Percentiles rank a stretch among this genome's conserved stretches.
phyloP scores from a whole-genome alignment of 1,140 invertebrate genomes.

The Oscheius sp. region DNA sequence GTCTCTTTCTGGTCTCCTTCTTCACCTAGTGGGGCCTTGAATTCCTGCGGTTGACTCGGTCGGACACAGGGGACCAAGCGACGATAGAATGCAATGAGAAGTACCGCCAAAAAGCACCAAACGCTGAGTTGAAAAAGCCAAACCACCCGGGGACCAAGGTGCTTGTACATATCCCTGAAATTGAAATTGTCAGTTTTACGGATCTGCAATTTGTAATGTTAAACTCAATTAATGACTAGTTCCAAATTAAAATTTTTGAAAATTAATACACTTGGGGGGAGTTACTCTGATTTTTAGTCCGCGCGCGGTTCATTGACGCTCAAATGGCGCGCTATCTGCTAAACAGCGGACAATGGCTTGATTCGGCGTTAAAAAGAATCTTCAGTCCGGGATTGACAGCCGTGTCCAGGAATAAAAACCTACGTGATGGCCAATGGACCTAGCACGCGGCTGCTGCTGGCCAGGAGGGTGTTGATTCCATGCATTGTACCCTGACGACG shows the following conservation, averaged over 20 bases:
- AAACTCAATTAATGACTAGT: not conserved
- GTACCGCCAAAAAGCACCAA: not conserved
- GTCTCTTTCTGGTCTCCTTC: no score
- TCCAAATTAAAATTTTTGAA: not conserved
- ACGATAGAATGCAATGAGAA: not conserved
- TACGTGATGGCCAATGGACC: conserved; percentile 5
- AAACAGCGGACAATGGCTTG: not conserved
- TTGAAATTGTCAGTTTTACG: no score
- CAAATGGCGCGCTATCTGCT: not conserved
- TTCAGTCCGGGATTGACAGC: not conserved
- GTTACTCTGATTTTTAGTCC: not conserved
- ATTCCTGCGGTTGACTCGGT: not conserved
- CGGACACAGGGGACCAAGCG: not conserved
- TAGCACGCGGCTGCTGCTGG: not conserved
- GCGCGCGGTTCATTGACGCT: not conserved
- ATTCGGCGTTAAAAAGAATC: not conserved
- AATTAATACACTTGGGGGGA: not conserved
- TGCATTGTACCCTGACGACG: conserved; percentile 7
- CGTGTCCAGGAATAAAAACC: not conserved
- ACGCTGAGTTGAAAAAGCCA: not conserved
- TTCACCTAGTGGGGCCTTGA: not conserved
- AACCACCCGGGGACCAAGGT: not conserved
- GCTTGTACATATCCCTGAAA: not conserved
- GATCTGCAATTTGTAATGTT: not conserved
- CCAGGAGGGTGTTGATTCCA: conserved; percentile 6